phyloP scores from a whole-genome alignment of 2,797 vertebrate species.

The Peromyscus attwateri region DNA sequence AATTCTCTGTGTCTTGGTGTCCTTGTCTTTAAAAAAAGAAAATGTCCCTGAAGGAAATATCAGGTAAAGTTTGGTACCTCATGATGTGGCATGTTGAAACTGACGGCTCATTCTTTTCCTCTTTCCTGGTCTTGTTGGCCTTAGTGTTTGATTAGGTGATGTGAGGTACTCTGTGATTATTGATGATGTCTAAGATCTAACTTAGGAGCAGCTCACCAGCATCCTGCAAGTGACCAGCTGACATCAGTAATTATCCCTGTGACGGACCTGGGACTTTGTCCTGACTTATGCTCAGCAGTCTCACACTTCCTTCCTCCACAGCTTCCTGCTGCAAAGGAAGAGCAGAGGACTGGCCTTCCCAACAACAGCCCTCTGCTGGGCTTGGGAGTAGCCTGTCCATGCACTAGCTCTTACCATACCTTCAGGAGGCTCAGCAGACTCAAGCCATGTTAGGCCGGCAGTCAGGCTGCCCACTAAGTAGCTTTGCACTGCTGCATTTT shows the following conservation, averaged over 20 bases:
- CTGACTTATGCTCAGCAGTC: background rate
- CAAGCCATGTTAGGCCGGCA: background rate
- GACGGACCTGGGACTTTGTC: background rate
- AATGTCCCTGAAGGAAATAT: background rate
- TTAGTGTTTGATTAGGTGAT: slow-evolving; percentile 1
- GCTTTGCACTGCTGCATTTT: background rate
- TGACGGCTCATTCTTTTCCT: background rate
- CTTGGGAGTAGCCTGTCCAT: background rate
- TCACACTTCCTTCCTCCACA: background rate
- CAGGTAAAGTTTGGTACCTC: background rate
- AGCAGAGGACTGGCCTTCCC: background rate
- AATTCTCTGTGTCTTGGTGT: slow-evolving; percentile 55
- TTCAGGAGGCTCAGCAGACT: background rate
- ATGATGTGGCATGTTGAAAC: background rate
- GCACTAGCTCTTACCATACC: background rate
- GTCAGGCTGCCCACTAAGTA: background rate
- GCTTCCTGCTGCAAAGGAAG: background rate
- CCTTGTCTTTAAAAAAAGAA: slow-evolving; percentile 24
- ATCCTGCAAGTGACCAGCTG: background rate
- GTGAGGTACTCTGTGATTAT: background rate
- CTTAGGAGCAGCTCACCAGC: background rate
- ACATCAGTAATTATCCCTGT: background rate
- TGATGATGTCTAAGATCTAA: background rate
- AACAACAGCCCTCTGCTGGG: background rate
- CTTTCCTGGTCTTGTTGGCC: background rate